Base-by-base conservation (phyloP, 2,113 vertebrate species). In the Chrysochloris asiatica region DNA sequence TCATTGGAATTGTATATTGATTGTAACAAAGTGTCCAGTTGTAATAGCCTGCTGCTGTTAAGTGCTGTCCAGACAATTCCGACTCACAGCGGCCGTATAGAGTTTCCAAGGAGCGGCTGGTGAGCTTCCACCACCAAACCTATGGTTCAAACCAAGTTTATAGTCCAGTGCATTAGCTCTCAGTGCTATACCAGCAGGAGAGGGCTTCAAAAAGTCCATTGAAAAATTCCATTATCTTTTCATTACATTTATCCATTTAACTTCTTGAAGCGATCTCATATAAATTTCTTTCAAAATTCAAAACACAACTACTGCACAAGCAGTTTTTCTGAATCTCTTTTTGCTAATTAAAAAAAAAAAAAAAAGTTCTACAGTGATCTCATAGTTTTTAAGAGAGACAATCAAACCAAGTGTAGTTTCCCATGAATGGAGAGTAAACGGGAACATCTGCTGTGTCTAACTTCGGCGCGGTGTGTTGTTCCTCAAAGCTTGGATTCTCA, bases 301-400 rank as follows among this genome's bases (percentile, higher is more conserved):
- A 77, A 83, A 41, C 41, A 6, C 14, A 61, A 26, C 21, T 30
- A 33, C 48, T 19, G 73, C 82, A 65, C 54, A 56, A 50, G 45
- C 72, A 56, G 67, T 16, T 72, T 82, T 54, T 73, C 78, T 47
- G 47, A 82, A 41, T 72, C 80, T 92, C 86, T 50, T 63, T 71
- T 45, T 41, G 76, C 92, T 81, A 24, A 87, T 89, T 9, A 19
- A n/a, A n/a, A n/a, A n/a, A n/a, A n/a, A n/a, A n/a, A n/a, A n/a
- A n/a, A n/a, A n/a, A n/a, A n/a, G 41, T 47, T 84, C 13, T 50
- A 33, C 80, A 13, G 90, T 90, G 94, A 93, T 36, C 48, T 93
- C 92, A 90, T 11, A n/a, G 88, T 5, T 61, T 16, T 30, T 26
- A 7, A 83, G 71, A 69, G 71, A 33, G 50, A 89, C 78, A 43